Evolutionary conservation across 1,140 invertebrate species (phyloP).

Genomic region (Drosophila micromelanica): DNA sequence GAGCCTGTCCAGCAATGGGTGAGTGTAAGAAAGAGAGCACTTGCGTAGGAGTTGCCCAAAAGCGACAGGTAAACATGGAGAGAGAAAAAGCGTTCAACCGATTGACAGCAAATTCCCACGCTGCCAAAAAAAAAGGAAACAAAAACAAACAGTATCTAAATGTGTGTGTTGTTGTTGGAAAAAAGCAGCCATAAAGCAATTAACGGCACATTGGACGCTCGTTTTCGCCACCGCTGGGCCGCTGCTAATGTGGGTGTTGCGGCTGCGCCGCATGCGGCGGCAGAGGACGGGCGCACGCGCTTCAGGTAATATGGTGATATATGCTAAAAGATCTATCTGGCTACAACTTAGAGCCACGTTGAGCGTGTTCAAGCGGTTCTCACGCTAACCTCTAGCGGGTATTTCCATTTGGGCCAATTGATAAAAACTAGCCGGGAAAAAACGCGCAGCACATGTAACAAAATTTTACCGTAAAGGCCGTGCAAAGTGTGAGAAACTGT

Average conservation of each 20-base stretch:
- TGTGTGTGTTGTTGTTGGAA: not conserved
- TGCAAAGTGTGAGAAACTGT: slow-evolving; percentile 66
- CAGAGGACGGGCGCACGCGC: slow-evolving; percentile 2
- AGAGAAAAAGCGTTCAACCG: slow-evolving; percentile 1
- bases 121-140: slow-evolving; percentile 23
- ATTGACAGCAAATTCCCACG: slow-evolving; percentile 57
- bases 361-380: slow-evolving; percentile 47
- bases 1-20: not conserved
- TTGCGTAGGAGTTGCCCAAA: slow-evolving; percentile 28
- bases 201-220: slow-evolving; percentile 63
- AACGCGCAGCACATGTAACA: slow-evolving; percentile 56
- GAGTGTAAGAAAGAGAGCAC: not conserved
- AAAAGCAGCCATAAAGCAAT: slow-evolving; percentile 67
- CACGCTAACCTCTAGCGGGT: slow-evolving; percentile 60
- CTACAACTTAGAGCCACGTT: slow-evolving; percentile 20
- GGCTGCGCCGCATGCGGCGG: slow-evolving; percentile 50
- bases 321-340: slow-evolving; percentile 45
- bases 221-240: slow-evolving; percentile 44
- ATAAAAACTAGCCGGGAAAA: slow-evolving; percentile 67
- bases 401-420: slow-evolving; percentile 69
- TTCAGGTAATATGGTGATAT: slow-evolving; percentile 19
- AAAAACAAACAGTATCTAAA: slow-evolving; percentile 1
- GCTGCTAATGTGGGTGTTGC: slow-evolving; percentile 76
- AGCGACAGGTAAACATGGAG: slow-evolving; percentile 47
- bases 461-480: not conserved